Conservation (phyloP, 2,113 vertebrate genomes). For the Heterocephalus glaber region DNA sequence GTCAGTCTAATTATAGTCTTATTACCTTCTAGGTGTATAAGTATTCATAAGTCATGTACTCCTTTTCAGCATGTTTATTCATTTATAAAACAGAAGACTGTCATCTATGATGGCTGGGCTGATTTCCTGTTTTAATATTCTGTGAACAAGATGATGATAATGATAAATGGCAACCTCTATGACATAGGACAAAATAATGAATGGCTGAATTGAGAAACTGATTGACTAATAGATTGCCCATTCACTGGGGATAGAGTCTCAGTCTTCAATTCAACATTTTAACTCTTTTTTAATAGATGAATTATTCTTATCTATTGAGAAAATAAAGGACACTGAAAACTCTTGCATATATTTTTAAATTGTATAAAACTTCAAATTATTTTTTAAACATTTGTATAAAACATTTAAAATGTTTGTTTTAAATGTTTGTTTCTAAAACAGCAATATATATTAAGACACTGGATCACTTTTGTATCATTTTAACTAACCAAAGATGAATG, state of each 20-base stretch:
- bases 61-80: background rate
- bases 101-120: background rate
- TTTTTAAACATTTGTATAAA: background rate
- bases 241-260: background rate
- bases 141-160: background rate
- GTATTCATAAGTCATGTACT: background rate
- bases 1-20: background rate
- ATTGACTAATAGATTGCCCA: background rate
- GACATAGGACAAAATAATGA: background rate
- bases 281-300: background rate
- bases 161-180: background rate
- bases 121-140: constrained; percentile 15
- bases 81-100: background rate
- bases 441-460: background rate
- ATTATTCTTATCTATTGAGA: background rate
- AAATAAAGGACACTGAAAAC: background rate
- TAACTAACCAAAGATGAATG: background rate
- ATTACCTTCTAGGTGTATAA: background rate
- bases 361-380: background rate
- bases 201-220: background rate
- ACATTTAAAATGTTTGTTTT: too few relatives aligned
- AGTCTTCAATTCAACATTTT: background rate
- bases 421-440: background rate
- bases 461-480: background rate
- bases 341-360: background rate